These are phyloP conservation scores for Gobionotothen gibberifrons DNA, from an alignment of 2,797 vertebrate species.

Conservation along the genomic window DNA sequence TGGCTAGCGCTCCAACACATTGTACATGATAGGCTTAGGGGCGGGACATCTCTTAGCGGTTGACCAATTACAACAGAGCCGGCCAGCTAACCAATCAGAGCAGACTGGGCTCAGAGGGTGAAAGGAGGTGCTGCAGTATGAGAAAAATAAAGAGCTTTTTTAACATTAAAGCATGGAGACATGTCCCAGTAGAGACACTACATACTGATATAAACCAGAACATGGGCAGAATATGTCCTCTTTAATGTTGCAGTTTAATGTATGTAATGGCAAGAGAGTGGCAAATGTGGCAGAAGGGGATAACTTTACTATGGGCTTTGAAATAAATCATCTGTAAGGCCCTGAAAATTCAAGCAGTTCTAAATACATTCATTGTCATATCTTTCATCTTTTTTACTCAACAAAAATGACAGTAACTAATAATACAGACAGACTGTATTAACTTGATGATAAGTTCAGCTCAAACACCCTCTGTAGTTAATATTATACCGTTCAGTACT, in stretches of 20 bases:
- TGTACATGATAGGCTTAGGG: too few relatives aligned
- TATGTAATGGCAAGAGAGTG: slow-evolving; percentile 1
- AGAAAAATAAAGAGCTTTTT: too few relatives aligned
- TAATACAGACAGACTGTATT: slow-evolving; percentile 82
- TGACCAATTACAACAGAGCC: too few relatives aligned
- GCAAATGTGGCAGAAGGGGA: slow-evolving; percentile 38
- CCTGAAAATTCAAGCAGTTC: neutral
- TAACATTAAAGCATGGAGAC: too few relatives aligned
- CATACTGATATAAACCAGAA: too few relatives aligned
- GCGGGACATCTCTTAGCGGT: too few relatives aligned
- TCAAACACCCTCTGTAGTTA: slow-evolving; percentile 62
- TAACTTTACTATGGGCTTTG: slow-evolving; percentile 42
- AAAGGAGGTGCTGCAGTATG: too few relatives aligned
- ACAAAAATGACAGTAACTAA: neutral
- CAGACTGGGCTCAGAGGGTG: too few relatives aligned
- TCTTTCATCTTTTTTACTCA: neutral
- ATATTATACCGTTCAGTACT: slow-evolving; percentile 79
- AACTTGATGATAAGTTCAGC: slow-evolving; percentile 69
- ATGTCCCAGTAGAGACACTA: too few relatives aligned
- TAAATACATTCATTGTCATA: neutral
- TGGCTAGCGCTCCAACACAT: neutral
- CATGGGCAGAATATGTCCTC: too few relatives aligned
- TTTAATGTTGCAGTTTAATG: neutral
- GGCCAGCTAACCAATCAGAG: too few relatives aligned
- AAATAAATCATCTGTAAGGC: slow-evolving; percentile 7